Percentiles rank a stretch among this genome's conserved stretches.
These are phyloP conservation scores for Odontocerum albicorne DNA, from an alignment of 2,888 invertebrate species.

Conservation along the genomic window DNA sequence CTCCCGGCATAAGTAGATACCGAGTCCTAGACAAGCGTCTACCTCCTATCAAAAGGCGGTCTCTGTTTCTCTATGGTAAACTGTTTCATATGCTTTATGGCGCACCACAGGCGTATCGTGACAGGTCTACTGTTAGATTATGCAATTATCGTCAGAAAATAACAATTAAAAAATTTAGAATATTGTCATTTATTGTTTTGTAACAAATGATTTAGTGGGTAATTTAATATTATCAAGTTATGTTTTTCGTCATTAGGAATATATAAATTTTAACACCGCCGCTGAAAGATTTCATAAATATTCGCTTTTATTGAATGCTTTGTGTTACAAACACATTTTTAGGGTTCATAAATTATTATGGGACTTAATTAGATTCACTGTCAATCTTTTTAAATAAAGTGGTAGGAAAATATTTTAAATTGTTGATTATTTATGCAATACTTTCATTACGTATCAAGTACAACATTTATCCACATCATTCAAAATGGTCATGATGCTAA, in stretches of 20 bases:
- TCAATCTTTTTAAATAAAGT: no score
- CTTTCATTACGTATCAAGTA: no score
- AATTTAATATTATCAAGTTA: not conserved
- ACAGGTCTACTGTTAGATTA: conserved; percentile 8
- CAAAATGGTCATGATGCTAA: no score
- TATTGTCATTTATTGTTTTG: conserved; percentile 9
- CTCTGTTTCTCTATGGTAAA: not conserved
- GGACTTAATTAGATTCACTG: no score
- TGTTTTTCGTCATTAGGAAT: no score
- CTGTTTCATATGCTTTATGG: conserved; percentile 1
- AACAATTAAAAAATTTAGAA: not conserved
- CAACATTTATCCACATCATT: no score
- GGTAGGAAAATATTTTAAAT: no score
- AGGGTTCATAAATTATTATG: no score
- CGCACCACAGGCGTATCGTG: conserved; percentile 28
- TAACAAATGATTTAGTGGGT: not conserved
- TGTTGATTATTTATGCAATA: no score
- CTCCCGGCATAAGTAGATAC: conserved; percentile 4
- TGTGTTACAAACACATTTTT: no score
- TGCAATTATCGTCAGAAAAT: not conserved
- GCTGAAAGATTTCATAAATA: no score
- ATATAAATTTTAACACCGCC: not conserved
- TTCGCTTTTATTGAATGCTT: no score
- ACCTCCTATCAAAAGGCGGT: not conserved
- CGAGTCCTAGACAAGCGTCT: not conserved